Conservation (phyloP, 2,888 invertebrate species). For the Bugulina stolonifera region DNA sequence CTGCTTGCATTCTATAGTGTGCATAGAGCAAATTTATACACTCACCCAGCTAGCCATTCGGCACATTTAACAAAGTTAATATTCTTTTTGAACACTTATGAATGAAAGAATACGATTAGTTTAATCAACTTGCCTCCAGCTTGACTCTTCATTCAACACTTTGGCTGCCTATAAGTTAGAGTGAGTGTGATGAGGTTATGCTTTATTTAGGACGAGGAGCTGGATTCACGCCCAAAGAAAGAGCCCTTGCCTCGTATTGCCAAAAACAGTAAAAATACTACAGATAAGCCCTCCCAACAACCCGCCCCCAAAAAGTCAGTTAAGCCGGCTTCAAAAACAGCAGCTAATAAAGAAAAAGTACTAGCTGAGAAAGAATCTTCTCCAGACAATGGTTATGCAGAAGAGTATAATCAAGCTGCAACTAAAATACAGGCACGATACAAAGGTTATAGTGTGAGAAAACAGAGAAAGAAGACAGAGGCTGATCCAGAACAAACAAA, state of each 20-base stretch:
- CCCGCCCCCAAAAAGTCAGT: neutral
- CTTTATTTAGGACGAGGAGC: slow-evolving; percentile 25
- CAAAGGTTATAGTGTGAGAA: slow-evolving; percentile 30
- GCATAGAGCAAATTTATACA: too few species aligned
- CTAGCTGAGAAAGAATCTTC: neutral
- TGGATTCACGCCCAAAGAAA: neutral
- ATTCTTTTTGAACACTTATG: too few species aligned
- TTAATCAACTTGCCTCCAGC: too few species aligned
- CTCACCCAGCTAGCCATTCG: too few species aligned
- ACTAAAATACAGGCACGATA: slow-evolving; percentile 31
- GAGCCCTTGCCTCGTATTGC: slow-evolving; percentile 22
- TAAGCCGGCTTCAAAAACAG: neutral
- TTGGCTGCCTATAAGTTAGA: too few species aligned
- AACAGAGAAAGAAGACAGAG: slow-evolving; percentile 11
- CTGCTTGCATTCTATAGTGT: too few species aligned
- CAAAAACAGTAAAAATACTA: neutral
- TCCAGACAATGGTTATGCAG: neutral
- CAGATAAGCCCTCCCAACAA: neutral
- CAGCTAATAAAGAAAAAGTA: neutral
- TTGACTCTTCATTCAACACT: too few species aligned
- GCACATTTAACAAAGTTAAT: too few species aligned
- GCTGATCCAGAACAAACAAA: neutral
- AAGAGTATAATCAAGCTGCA: slow-evolving; percentile 29
- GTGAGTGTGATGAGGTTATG: neutral
- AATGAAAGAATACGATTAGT: too few species aligned